Conservation (phyloP, 2,888 invertebrate genomes). For the Eristalis intricaria region DNA sequence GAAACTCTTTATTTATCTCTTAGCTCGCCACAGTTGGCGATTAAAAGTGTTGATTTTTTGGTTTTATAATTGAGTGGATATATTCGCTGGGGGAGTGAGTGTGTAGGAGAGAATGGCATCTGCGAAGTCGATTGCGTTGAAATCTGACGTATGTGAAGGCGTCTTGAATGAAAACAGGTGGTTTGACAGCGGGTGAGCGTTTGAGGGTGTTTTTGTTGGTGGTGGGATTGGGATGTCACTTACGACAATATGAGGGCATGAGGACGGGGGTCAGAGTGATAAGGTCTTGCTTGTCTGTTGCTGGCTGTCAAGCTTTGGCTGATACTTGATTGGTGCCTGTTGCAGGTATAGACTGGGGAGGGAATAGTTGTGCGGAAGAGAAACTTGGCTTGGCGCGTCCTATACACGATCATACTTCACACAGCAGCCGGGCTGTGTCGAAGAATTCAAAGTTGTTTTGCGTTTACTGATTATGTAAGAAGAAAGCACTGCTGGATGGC, state of each 20-base stretch:
- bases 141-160: background rate
- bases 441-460: too few relatives aligned
- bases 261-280: background rate
- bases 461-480: too few relatives aligned
- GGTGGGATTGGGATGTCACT: background rate
- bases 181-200: background rate
- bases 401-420: too few relatives aligned
- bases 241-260: background rate
- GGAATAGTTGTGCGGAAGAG: too few relatives aligned
- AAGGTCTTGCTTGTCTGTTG: background rate
- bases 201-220: background rate
- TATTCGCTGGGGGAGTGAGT: background rate
- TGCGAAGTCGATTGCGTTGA: background rate
- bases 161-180: background rate
- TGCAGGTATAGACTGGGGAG: too few relatives aligned
- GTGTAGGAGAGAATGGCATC: background rate
- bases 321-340: too few relatives aligned
- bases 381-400: too few relatives aligned
- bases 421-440: too few relatives aligned
- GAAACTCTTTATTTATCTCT: conserved; percentile 23
- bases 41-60: conserved; percentile 14
- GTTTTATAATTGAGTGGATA: conserved; percentile 6
- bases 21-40: conserved; percentile 16
- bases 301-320: too few relatives aligned
- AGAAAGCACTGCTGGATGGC: too few relatives aligned